A percentile compares a stretch with the other conserved stretches of the same genome.
Evolutionary conservation across 2,113 vertebrate genomes (phyloP).

Genomic region (Myodes glareolus): DNA sequence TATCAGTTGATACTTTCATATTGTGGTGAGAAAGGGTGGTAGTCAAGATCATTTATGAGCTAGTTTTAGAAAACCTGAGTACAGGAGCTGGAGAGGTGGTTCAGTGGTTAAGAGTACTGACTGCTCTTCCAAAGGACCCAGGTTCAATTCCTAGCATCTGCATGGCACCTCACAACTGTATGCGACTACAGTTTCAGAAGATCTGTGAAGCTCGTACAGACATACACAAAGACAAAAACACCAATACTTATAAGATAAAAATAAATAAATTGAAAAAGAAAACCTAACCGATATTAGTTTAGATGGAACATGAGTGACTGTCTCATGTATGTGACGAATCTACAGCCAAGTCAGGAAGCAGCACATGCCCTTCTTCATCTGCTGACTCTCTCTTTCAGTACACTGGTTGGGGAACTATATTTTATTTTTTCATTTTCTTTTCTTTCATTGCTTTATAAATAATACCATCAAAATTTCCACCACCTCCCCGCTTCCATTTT

Average conservation of each 20-base stretch:
- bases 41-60: neutral
- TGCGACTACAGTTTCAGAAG: no score
- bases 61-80: neutral
- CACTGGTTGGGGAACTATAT: neutral
- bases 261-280: conserved; percentile 20
- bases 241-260: no score
- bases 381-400: neutral
- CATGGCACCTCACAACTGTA: no score
- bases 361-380: neutral
- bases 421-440: neutral
- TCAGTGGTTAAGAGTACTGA: no score
- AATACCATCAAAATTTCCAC: no score
- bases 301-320: neutral
- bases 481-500: no score
- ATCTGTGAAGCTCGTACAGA: no score
- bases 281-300: neutral
- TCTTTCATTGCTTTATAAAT: no score
- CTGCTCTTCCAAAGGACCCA: no score
- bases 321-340: neutral
- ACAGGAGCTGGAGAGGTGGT: no score
- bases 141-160: no score
- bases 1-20: neutral
- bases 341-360: neutral
- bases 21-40: neutral
- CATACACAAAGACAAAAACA: no score